These are phyloP conservation scores for Todiramphus chloris DNA, from an alignment of 2,113 vertebrate genomes.

Conservation along the genomic window DNA sequence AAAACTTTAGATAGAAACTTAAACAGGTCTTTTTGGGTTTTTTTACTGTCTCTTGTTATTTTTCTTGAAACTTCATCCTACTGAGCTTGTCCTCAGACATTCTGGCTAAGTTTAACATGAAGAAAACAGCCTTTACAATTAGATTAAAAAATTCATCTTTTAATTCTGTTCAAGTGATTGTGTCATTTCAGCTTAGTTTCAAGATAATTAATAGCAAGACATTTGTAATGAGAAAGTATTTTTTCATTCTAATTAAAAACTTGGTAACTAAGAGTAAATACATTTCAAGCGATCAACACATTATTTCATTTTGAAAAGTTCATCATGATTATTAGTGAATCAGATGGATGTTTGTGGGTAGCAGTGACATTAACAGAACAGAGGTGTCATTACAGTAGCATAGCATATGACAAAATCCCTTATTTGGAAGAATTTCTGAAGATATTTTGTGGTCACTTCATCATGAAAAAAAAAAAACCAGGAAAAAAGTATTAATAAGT, in stretches of 20 bases:
- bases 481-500: not conserved
- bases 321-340: not conserved
- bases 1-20: not conserved
- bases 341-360: not conserved
- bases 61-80: not conserved
- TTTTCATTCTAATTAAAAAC: not conserved
- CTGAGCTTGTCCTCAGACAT: not conserved
- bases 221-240: not conserved
- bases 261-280: not conserved
- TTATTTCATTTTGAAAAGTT: constrained; percentile 1
- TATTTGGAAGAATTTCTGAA: not conserved
- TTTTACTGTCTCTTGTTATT: not conserved
- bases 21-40: not conserved
- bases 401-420: not conserved
- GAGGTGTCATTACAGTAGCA: not conserved
- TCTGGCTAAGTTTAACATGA: not conserved
- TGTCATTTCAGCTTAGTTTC: not conserved
- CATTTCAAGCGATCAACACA: not conserved
- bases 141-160: not conserved
- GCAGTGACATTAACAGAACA: not conserved
- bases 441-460: not conserved
- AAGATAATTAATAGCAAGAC: not conserved
- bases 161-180: not conserved
- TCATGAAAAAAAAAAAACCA: not conserved
- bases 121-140: not conserved